A percentile compares a stretch with the other conserved stretches of the same genome.
Conservation (phyloP, 2,888 invertebrate species). For the Pardosa pseudoannulata region DNA sequence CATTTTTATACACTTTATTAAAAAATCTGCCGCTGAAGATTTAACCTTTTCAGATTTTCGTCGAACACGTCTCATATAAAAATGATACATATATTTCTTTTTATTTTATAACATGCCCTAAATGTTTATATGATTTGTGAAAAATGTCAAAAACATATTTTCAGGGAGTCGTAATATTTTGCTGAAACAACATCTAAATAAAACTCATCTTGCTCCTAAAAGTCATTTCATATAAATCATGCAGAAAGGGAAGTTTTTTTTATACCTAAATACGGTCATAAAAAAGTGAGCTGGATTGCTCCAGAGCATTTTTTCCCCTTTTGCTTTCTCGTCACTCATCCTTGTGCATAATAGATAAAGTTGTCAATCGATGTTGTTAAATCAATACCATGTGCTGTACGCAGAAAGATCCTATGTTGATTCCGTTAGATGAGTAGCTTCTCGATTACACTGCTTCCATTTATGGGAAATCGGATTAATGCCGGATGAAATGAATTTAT, state of each 20-base stretch:
- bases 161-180: neutral
- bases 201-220: neutral
- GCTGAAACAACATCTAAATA: neutral
- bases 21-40: no score
- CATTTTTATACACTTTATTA: no score
- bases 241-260: neutral
- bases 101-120: neutral
- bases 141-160: neutral
- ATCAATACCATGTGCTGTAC: conserved; percentile 12
- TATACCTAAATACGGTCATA: neutral
- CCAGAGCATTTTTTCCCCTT: neutral
- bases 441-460: neutral
- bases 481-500: neutral
- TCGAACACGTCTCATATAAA: neutral
- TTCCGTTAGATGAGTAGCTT: neutral
- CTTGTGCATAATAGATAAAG: conserved; percentile 22
- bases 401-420: neutral
- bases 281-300: neutral
- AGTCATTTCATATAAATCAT: neutral
- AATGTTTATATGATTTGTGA: conserved; percentile 2
- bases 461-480: conserved; percentile 11
- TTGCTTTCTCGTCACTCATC: neutral
- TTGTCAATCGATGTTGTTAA: conserved; percentile 20
- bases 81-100: neutral
- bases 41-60: no score